phyloP scores from a whole-genome alignment of 1,140 invertebrate genomes.

The Neoseiulus cucumeris region DNA sequence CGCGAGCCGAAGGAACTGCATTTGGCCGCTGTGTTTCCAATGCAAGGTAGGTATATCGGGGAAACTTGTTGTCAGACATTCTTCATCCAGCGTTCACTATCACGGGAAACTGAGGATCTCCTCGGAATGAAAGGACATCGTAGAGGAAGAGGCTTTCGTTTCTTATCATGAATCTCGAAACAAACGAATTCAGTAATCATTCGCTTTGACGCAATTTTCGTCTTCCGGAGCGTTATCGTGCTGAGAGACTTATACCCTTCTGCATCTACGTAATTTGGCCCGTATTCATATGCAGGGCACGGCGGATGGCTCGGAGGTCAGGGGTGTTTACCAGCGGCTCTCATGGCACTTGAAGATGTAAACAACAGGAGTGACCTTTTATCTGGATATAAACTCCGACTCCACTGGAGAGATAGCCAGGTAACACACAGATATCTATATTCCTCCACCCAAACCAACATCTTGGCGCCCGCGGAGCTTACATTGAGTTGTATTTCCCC shows the following conservation, averaged over 20 bases:
- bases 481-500: background rate
- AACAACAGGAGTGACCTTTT: constrained; percentile 72
- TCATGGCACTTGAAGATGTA: constrained; percentile 84
- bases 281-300: constrained; percentile 10
- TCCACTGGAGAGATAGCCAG: constrained; percentile 93
- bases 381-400: constrained; percentile 66
- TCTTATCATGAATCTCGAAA: no score
- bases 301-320: constrained; percentile 86
- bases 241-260: no score
- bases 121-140: no score
- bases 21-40: constrained; percentile 94
- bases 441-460: background rate
- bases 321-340: constrained; percentile 81
- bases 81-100: no score
- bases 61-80: no score
- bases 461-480: background rate
- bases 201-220: no score
- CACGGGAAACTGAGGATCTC: no score
- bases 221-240: no score
- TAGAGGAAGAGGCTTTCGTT: no score
- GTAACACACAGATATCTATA: constrained; percentile 34
- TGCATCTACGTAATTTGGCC: no score
- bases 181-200: no score
- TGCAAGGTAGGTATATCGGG: constrained; percentile 38
- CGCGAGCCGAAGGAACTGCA: constrained; percentile 47